phyloP scores from a whole-genome alignment of 2,113 vertebrate species.

The Fregetta grallaria region DNA sequence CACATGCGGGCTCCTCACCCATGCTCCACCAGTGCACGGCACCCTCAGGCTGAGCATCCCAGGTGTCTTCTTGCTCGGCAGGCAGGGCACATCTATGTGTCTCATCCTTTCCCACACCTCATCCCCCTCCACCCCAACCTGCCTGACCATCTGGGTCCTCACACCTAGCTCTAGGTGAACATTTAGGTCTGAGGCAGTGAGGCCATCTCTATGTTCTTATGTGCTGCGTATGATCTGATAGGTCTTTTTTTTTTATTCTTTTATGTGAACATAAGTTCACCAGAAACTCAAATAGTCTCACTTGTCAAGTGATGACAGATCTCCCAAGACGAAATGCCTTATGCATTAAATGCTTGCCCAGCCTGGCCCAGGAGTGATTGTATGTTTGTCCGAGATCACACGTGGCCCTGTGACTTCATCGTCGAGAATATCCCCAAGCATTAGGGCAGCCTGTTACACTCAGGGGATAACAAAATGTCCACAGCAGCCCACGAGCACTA shows the following conservation, averaged over 20 bases:
- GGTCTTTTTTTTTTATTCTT: background rate
- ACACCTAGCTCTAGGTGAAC: background rate
- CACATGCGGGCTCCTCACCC: background rate
- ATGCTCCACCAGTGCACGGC: rapidly evolving
- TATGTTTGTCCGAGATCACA: background rate
- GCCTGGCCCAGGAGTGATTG: background rate
- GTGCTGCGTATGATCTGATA: background rate
- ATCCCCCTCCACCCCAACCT: background rate
- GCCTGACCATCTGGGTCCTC: background rate
- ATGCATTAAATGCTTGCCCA: background rate
- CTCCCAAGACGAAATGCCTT: background rate
- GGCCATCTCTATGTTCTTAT: rapidly evolving
- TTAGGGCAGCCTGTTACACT: background rate
- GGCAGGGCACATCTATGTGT: background rate
- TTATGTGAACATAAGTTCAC: background rate
- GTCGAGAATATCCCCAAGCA: background rate
- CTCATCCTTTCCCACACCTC: background rate
- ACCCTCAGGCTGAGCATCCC: background rate
- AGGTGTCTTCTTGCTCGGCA: rapidly evolving
- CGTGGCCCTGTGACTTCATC: background rate
- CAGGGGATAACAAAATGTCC: background rate
- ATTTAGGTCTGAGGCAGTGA: background rate
- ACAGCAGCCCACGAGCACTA: background rate
- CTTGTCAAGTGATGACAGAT: background rate
- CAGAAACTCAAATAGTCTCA: conserved; percentile 17